These are phyloP conservation scores for Zhengitettix transpicula DNA, from an alignment of 2,888 invertebrate species.

Conservation along the genomic window DNA sequence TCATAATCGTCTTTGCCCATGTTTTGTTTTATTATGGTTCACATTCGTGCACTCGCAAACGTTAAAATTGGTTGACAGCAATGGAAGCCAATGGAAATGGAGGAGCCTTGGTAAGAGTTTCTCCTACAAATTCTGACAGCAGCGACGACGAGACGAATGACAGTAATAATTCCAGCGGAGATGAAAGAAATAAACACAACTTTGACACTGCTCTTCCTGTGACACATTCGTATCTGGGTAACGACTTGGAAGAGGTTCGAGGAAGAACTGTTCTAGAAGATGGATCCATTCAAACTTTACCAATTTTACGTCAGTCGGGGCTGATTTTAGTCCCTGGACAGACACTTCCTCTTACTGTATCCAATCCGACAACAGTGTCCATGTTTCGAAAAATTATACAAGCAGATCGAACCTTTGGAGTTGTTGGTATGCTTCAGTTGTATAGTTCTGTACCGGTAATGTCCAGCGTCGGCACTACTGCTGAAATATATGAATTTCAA, in stretches of 20 bases:
- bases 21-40: too few species aligned
- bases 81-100: too few species aligned
- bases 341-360: slow-evolving; percentile 53
- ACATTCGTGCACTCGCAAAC: too few species aligned
- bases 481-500: slow-evolving; percentile 44
- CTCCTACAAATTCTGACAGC: too few species aligned
- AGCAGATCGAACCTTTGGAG: slow-evolving; percentile 45
- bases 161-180: background rate
- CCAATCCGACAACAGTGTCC: slow-evolving; percentile 33
- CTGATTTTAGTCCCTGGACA: slow-evolving; percentile 63
- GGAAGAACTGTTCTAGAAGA: slow-evolving; percentile 47
- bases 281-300: slow-evolving; percentile 32
- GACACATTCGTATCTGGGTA: slow-evolving; percentile 32
- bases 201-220: slow-evolving; percentile 8
- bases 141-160: background rate
- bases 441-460: background rate
- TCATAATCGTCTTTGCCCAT: too few species aligned
- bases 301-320: slow-evolving; percentile 39
- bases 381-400: slow-evolving; percentile 40
- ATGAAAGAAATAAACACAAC: slow-evolving; percentile 1
- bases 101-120: too few species aligned
- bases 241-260: slow-evolving; percentile 39
- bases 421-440: slow-evolving; percentile 30
- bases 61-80: too few species aligned
- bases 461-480: slow-evolving; percentile 34